These are phyloP conservation scores for Eidolon helvum DNA, from an alignment of 2,113 vertebrate species.

Conservation along the genomic window DNA sequence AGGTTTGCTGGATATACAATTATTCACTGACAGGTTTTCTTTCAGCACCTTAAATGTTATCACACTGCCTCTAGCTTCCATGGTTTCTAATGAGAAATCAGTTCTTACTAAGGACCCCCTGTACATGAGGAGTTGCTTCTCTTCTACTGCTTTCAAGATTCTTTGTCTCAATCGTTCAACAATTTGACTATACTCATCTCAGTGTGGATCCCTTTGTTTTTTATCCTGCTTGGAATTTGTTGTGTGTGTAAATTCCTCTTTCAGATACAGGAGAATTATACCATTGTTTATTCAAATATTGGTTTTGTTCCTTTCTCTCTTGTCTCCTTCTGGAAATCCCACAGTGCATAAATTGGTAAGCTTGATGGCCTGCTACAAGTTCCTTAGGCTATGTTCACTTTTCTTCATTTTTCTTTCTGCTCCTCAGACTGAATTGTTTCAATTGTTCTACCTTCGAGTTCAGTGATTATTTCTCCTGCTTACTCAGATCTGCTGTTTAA, in stretches of 20 bases:
- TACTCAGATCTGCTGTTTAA: not conserved
- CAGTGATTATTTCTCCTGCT: not conserved
- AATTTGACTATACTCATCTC: not conserved
- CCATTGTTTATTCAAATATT: not conserved
- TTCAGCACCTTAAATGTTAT: not conserved
- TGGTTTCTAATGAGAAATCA: not conserved
- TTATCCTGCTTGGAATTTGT: not conserved
- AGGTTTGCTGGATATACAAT: not conserved
- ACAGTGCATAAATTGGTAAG: not conserved
- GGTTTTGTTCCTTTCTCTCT: not conserved
- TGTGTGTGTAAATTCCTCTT: not conserved
- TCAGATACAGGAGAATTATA: not conserved
- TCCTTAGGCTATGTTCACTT: not conserved
- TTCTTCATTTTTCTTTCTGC: not conserved
- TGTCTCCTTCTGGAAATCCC: not conserved
- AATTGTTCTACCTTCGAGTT: not conserved
- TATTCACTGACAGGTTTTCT: not conserved
- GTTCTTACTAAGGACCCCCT: not conserved
- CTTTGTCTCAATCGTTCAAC: not conserved
- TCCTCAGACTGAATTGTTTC: not conserved
- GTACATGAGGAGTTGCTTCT: not conserved
- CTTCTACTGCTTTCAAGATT: not conserved
- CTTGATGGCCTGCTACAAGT: not conserved
- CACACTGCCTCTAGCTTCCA: not conserved
- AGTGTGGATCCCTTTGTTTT: not conserved